Evolutionary conservation across 1,140 invertebrate species (phyloP).

Genomic region (Luehdorfia chinensis): DNA sequence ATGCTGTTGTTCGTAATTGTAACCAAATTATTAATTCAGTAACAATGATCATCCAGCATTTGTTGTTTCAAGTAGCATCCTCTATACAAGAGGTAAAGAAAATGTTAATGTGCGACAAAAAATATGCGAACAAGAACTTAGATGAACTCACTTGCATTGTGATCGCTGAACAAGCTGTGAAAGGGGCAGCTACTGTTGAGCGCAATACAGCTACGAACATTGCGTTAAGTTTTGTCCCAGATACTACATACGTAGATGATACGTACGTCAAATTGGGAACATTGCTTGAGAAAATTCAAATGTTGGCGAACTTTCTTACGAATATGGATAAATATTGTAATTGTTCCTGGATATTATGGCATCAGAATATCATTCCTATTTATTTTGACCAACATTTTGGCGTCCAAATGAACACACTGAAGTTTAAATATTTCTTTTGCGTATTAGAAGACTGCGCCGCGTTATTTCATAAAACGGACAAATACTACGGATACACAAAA

Average conservation of each 20-base stretch:
- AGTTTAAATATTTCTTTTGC: conserved; percentile 82
- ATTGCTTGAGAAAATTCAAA: conserved; percentile 81
- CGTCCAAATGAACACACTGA: conserved; percentile 79
- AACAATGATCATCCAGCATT: conserved; percentile 84
- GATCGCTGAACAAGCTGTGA: conserved; percentile 83
- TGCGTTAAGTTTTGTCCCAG: conserved; percentile 82
- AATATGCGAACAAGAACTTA: conserved; percentile 67
- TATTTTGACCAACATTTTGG: conserved; percentile 86
- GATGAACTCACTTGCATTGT: conserved; percentile 84
- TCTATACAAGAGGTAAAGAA: conserved; percentile 76
- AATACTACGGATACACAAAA: conserved; percentile 37
- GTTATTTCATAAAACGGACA: conserved; percentile 54
- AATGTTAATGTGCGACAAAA: conserved; percentile 67
- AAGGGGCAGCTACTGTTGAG: conserved; percentile 83
- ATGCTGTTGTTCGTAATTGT: conserved; percentile 80
- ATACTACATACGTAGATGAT: conserved; percentile 75
- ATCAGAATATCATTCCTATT: conserved; percentile 85
- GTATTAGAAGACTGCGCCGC: conserved; percentile 80
- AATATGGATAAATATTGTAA: conserved; percentile 81
- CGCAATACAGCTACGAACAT: conserved; percentile 82
- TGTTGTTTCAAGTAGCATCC: conserved; percentile 81
- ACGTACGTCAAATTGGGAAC: conserved; percentile 73
- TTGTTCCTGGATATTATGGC: conserved; percentile 90
- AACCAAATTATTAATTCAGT: conserved; percentile 78
- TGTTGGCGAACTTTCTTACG: conserved; percentile 79